Percentiles rank a stretch among this genome's conserved stretches.
Conservation (phyloP, 1,140 invertebrate genomes). For the Venturia canescens region DNA sequence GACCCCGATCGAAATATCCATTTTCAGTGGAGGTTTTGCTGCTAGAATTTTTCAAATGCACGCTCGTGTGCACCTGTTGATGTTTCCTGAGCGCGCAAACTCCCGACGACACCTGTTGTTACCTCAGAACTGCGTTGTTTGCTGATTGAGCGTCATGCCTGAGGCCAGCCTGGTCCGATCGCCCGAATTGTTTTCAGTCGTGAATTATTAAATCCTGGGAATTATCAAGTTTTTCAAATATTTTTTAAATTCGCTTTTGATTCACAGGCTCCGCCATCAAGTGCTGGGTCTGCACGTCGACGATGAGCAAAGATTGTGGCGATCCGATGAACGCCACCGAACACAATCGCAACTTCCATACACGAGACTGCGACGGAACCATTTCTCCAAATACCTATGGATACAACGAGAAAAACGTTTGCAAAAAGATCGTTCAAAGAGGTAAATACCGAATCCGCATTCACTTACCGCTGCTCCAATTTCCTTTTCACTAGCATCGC, state of each 20-base stretch:
- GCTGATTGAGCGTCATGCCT: too few relatives aligned
- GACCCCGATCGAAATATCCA: too few relatives aligned
- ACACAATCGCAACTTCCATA: slow-evolving; percentile 64
- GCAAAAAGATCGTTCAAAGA: slow-evolving; percentile 69
- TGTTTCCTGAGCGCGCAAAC: too few relatives aligned
- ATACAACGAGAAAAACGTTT: slow-evolving; percentile 62
- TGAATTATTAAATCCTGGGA: neutral
- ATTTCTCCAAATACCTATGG: slow-evolving; percentile 50
- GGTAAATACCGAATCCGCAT: slow-evolving; percentile 61
- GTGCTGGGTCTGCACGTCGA: slow-evolving; percentile 86
- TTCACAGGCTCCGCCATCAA: slow-evolving; percentile 79
- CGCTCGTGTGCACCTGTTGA: too few relatives aligned
- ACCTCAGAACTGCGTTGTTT: too few relatives aligned
- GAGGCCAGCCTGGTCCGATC: too few relatives aligned
- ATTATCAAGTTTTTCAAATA: neutral
- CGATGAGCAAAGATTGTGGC: slow-evolving; percentile 81
- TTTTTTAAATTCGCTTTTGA: slow-evolving; percentile 43
- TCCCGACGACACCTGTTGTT: too few relatives aligned
- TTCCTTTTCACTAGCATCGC: neutral
- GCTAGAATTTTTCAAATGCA: too few relatives aligned
- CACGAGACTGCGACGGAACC: slow-evolving; percentile 61
- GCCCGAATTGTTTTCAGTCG: too few relatives aligned
- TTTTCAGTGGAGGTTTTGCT: too few relatives aligned
- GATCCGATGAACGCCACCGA: slow-evolving; percentile 84
- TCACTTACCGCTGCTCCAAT: neutral